Base-by-base conservation (phyloP, 2,113 vertebrate species). In the Macaca mulatta region DNA sequence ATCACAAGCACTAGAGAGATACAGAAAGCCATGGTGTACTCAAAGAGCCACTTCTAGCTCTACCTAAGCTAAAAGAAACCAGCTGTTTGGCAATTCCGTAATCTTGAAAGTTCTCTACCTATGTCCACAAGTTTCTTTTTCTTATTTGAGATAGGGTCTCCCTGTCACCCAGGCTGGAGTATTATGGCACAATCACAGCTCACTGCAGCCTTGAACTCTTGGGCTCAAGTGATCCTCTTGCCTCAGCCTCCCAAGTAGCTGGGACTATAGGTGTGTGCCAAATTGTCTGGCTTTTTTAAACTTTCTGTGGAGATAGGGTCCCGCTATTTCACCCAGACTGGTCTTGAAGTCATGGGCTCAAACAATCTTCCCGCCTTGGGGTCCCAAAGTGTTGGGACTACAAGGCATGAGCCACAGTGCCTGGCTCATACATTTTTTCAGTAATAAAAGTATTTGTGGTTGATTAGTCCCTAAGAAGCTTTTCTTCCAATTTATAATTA, bases 401-500 rank as follows among this genome's bases (percentile, higher is more conserved):
- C 67, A 69, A 18, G 32, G 30, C 27, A 64, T 69, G 16, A 69
- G 67, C 67, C 67, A n/a, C 16, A 8, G 32, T 35, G 67, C 67
- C 67, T 69, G 32, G 67, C 32, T 16, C 32, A 70, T 30, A 77
- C 16, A 43, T 89, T 75, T 86, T 64, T 92, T 93, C 40, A 94
- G 48, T 84, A 92, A 55, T 59, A 50, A 92, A 97, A 92, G 67
- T 57, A 80, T 38, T 92, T 91, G 16, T 43, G 61, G 13, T 81
- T 78, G 96, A 85, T 69, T 72, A 74, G 35, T 69, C 32, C 40
- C 59, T 18, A 94, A 80, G 30, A 96, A 90, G 45, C 32, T 80
- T 96, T 94, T 27, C 14, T 96, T 93, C 48, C 43, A n/a, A 75
- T 30, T 83, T 86, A 96, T 2, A 35, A 91, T 81, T 84, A 96